Conservation (phyloP, 2,113 vertebrate species). For the Campylorhamphus procurvoides region DNA sequence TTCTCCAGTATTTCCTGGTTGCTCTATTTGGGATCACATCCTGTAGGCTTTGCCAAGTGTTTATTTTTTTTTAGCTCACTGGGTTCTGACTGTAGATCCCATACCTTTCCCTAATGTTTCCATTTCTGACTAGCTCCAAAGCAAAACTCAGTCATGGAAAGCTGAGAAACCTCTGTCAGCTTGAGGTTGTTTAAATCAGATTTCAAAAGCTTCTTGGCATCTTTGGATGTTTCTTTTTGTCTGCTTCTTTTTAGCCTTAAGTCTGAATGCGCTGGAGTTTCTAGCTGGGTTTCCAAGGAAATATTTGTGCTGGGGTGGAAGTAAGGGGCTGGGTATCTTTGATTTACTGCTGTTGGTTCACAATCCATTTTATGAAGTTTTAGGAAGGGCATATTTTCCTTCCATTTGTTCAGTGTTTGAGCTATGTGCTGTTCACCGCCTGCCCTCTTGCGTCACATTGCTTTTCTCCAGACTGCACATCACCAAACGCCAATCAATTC, state of each 20-base stretch:
- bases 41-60: neutral
- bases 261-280: neutral
- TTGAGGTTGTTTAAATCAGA: neutral
- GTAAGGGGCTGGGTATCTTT: neutral
- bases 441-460: neutral
- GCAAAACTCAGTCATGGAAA: neutral
- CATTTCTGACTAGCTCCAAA: neutral
- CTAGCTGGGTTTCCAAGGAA: neutral
- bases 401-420: neutral
- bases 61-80: neutral
- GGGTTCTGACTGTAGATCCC: neutral
- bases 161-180: neutral
- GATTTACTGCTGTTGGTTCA: neutral
- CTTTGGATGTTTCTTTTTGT: neutral
- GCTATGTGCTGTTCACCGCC: accelerated
- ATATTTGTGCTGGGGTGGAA: neutral
- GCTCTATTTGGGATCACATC: neutral
- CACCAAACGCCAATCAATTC: neutral
- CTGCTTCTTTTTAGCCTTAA: neutral
- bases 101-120: neutral
- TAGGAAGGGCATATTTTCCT: neutral
- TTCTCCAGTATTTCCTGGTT: neutral
- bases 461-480: neutral
- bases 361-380: neutral
- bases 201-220: neutral